These are phyloP conservation scores for Calephelis perditalis DNA, from an alignment of 2,888 invertebrate species.

Conservation along the genomic window DNA sequence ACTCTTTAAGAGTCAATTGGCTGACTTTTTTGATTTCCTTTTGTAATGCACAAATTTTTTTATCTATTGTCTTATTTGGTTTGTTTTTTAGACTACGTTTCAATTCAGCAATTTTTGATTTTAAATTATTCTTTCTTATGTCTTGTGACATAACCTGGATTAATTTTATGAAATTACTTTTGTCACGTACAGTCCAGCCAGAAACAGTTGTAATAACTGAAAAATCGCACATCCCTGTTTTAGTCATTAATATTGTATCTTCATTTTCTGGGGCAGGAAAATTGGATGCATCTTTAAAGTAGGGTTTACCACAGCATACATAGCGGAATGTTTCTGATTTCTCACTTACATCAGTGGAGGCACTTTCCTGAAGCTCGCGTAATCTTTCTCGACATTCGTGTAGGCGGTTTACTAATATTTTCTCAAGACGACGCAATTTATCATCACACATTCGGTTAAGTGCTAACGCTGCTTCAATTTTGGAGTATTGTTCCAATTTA, in stretches of 20 bases:
- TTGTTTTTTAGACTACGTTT: conserved; percentile 31
- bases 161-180: conserved; percentile 66
- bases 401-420: conserved; percentile 43
- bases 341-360: conserved; percentile 31
- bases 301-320: conserved; percentile 76
- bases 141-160: conserved; percentile 58
- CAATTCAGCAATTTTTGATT: conserved; percentile 39
- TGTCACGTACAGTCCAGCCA: conserved; percentile 79
- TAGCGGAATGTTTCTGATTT: conserved; percentile 40
- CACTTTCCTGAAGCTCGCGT: conserved; percentile 31
- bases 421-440: conserved; percentile 48
- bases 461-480: conserved; percentile 45
- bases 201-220: conserved; percentile 59
- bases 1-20: conserved; percentile 39
- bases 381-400: conserved; percentile 51
- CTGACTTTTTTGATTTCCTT: conserved; percentile 38
- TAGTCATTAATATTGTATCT: conserved; percentile 69
- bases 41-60: conserved; percentile 33
- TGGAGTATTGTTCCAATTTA: conserved; percentile 32
- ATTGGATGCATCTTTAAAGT: conserved; percentile 80
- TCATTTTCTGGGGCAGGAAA: conserved; percentile 78
- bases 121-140: conserved; percentile 37
- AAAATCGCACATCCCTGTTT: conserved; percentile 61
- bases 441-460: conserved; percentile 58
- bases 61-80: conserved; percentile 17